Conservation (phyloP, 2,797 vertebrate genomes). For the Melanotaenia nigrans region DNA sequence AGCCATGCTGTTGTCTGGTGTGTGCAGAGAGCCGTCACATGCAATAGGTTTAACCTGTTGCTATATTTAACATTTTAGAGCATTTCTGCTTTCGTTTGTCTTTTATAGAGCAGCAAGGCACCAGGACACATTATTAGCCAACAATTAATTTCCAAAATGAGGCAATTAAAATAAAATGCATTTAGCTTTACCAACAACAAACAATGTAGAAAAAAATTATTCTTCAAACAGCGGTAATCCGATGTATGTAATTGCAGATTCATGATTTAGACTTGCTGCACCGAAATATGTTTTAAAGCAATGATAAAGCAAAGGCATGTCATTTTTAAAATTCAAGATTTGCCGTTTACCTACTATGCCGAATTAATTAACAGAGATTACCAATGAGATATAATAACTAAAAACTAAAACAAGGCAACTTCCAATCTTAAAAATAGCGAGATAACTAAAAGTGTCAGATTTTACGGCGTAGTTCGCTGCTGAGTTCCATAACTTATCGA, state of each 20-base stretch:
- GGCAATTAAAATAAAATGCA: not conserved
- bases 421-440: accelerated
- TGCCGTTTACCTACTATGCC: not conserved
- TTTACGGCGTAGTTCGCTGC: not conserved
- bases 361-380: not conserved
- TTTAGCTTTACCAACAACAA: not conserved
- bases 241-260: too few relatives aligned
- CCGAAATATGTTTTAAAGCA: too few relatives aligned
- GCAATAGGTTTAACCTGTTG: not conserved
- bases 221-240: too few relatives aligned
- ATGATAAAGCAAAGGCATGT: not conserved
- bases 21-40: not conserved
- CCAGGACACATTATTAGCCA: not conserved
- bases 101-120: not conserved
- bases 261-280: not conserved
- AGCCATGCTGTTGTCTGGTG: not conserved
- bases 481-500: not conserved
- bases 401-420: accelerated
- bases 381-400: accelerated
- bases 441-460: not conserved
- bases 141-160: not conserved
- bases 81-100: not conserved
- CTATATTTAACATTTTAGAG: not conserved
- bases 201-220: not conserved
- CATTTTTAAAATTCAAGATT: not conserved